phyloP scores from a whole-genome alignment of 2,113 vertebrate genomes.

The Rhinopomastus cyanomelas region DNA sequence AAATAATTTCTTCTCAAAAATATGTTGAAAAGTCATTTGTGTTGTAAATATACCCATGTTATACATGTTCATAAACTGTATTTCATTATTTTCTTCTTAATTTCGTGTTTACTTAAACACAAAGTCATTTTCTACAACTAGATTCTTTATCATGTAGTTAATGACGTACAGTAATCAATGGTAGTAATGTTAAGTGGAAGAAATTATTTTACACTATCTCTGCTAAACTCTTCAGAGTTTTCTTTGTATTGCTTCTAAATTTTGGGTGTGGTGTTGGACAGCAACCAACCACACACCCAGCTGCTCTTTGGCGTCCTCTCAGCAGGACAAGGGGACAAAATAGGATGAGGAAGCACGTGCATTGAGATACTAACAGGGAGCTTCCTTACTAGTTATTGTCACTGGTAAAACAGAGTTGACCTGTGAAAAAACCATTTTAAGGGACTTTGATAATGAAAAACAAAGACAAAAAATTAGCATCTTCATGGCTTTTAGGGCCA shows the following conservation, averaged over 20 bases:
- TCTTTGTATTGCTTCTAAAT: neutral
- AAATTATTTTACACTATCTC: neutral
- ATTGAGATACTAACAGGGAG: neutral
- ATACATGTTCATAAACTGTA: neutral
- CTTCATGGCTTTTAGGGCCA: neutral
- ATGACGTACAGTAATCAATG: neutral
- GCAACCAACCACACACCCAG: neutral
- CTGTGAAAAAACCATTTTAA: neutral
- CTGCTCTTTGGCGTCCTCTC: neutral
- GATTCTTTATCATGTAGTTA: neutral
- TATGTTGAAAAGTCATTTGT: neutral
- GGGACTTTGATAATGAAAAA: neutral
- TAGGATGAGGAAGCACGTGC: neutral
- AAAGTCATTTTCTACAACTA: neutral
- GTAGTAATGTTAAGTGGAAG: neutral
- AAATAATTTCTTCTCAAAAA: neutral
- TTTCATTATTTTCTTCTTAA: neutral
- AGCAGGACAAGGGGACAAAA: neutral
- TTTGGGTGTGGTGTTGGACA: neutral
- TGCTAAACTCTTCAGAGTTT: neutral
- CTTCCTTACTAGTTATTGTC: neutral
- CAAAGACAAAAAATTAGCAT: neutral
- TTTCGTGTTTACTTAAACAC: neutral
- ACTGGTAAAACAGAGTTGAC: neutral
- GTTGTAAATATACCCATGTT: neutral